Percentiles rank a stretch among this genome's conserved stretches.
Conservation (phyloP, 2,888 invertebrate species). For the Nomada flava region DNA sequence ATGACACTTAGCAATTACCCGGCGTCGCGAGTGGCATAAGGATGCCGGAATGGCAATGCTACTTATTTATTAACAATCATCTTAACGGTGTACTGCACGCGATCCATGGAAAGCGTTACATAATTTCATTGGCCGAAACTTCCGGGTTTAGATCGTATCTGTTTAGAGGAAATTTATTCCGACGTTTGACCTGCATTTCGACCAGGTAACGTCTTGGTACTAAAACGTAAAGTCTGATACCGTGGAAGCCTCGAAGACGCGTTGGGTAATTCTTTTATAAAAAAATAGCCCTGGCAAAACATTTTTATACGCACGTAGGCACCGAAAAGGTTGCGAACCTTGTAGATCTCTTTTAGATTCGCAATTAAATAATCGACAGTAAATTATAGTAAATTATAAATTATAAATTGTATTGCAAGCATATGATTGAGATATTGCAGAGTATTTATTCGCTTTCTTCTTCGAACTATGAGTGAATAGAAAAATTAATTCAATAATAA, state of each 20-base stretch:
- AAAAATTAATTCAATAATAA: too few species aligned
- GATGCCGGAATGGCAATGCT: slow-evolving; percentile 11
- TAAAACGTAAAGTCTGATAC: neutral
- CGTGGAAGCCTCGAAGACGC: neutral
- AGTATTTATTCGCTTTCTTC: too few species aligned
- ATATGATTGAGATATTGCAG: too few species aligned
- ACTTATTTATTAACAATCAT: slow-evolving; percentile 41
- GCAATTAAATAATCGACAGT: too few species aligned
- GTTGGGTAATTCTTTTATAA: neutral
- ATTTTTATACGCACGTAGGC: neutral
- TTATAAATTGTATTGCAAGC: too few species aligned
- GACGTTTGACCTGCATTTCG: slow-evolving; percentile 34
- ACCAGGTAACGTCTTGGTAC: neutral
- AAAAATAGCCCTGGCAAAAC: neutral
- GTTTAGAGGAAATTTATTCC: slow-evolving; percentile 30
- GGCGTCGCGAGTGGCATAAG: neutral
- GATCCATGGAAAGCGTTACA: slow-evolving; percentile 22
- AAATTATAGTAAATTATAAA: too few species aligned
- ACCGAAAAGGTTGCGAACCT: neutral
- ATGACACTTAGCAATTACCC: slow-evolving; percentile 15
- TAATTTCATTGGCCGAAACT: slow-evolving; percentile 34
- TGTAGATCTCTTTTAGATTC: too few species aligned
- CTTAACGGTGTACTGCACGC: slow-evolving; percentile 40
- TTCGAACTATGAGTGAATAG: too few species aligned
- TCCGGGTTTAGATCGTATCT: slow-evolving; percentile 36